Base-by-base conservation (phyloP, 1,140 invertebrate genomes). In the Cataglyphis hispanica region DNA sequence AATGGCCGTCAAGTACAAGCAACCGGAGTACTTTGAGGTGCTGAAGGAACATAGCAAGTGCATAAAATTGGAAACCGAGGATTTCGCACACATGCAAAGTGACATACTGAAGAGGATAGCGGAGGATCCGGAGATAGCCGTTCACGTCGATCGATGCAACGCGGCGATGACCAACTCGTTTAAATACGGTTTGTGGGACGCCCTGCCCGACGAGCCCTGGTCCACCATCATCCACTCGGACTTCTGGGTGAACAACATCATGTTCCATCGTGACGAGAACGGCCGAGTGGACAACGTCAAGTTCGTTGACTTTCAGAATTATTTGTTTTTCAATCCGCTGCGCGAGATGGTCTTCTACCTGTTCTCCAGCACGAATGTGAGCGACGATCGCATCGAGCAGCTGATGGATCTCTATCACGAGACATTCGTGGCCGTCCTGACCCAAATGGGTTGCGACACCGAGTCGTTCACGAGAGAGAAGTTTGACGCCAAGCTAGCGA, bases 251-350 rank as follows among this genome's bases (percentile, higher is more conserved):
- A 97, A 96, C 88, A 97, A 97, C 86, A 94, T 96, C 0, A 94
- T 97, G 92, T 95, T 95, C 63, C 93, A 93, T 58, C 40, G 74
- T 16, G 89, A 95, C 87, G 87, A 90, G 10, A 50, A 76, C 1
- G 94, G 92, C 0, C 75, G 91, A 27, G 93, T 96, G 0, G 87
- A 94, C 0, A 93, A 95, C 56, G 87, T 96, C 7, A 97, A 96
- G 92, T 95, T 97, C 37, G 93, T 97, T 0, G 97, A 97, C 87
- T 96, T 96, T 74, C 97, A 97, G 93, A 95, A 96, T 22, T 95
- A 95, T 40, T 88, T 95, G 19, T 95, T 96, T 60, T 92, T 94
- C 7, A 96, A 95, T 25, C 93, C 96, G 7, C 77, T 95, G 0
- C 93, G 96, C 6, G 96, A 97, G 89, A 76, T 97, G 6, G 89